Evolutionary conservation across 37 sponge, comb jelly and placozoan genomes (phyloP).

Genomic region (Beroe forskalii): DNA sequence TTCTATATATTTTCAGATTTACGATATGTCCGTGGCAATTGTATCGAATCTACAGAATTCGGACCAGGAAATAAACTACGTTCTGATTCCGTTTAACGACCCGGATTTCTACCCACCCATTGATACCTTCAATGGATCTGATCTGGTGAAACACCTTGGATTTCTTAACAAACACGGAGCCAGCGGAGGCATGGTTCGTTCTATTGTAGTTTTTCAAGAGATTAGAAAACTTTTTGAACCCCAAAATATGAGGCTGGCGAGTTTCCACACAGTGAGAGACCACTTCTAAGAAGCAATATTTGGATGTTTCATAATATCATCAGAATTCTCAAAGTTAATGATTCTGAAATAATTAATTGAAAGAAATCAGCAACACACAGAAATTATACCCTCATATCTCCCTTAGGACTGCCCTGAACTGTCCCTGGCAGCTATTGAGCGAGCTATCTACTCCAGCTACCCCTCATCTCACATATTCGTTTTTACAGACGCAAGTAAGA

Average conservation of each 20-base stretch:
- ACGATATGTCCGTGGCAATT: neutral
- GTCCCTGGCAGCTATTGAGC: slow-evolving; percentile 70
- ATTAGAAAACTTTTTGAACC: no score
- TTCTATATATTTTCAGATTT: no score
- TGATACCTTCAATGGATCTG: slow-evolving; percentile 33
- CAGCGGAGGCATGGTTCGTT: slow-evolving; percentile 28
- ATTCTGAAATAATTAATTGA: no score
- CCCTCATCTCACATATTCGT: slow-evolving; percentile 70
- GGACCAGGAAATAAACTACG: neutral
- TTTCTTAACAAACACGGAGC: slow-evolving; percentile 20
- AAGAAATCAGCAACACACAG: no score
- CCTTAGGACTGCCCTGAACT: slow-evolving; percentile 74
- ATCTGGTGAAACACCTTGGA: slow-evolving; percentile 2
- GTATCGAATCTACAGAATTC: neutral
- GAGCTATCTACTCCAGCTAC: slow-evolving; percentile 69
- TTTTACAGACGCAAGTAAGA: slow-evolving; percentile 72
- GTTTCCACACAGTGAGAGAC: no score
- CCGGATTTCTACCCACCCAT: slow-evolving; percentile 43
- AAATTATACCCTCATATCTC: no score
- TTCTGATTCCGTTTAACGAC: slow-evolving; percentile 32
- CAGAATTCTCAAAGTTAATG: no score
- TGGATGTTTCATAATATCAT: no score
- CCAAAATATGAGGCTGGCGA: no score
- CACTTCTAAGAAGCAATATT: no score
- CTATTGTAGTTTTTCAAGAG: no score